These are phyloP conservation scores for Cephus runcator DNA, from an alignment of 2,888 invertebrate species.

Conservation along the genomic window DNA sequence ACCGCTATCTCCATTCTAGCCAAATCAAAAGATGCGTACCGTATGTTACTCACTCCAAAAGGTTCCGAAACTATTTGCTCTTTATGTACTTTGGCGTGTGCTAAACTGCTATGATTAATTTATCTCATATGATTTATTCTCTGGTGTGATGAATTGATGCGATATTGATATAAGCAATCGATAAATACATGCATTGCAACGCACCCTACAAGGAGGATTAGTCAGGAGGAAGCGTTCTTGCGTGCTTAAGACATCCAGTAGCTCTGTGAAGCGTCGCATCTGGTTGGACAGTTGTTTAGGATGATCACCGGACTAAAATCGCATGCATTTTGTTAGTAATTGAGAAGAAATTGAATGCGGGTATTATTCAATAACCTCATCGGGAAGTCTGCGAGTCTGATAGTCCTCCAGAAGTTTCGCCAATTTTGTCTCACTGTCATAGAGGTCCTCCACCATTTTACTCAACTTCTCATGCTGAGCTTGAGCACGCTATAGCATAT, in stretches of 20 bases:
- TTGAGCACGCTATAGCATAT: constrained; percentile 51
- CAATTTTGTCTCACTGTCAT: constrained; percentile 77
- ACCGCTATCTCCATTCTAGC: constrained; percentile 44
- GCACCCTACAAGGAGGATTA: constrained; percentile 47
- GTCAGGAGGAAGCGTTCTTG: constrained; percentile 45
- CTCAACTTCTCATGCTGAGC: constrained; percentile 71
- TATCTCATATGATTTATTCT: neutral
- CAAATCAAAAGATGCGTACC: neutral
- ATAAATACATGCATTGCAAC: constrained; percentile 18
- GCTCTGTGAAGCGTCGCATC: constrained; percentile 47
- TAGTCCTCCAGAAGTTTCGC: constrained; percentile 69
- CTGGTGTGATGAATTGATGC: neutral
- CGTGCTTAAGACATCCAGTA: constrained; percentile 45
- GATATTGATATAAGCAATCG: neutral
- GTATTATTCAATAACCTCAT: constrained; percentile 48
- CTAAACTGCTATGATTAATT: constrained; percentile 27
- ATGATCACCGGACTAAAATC: constrained; percentile 65
- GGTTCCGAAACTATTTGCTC: neutral
- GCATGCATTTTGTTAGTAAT: constrained; percentile 37
- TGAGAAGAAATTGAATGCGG: neutral
- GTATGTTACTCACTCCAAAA: neutral
- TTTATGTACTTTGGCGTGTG: constrained; percentile 34
- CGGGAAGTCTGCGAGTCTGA: constrained; percentile 46
- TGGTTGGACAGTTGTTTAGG: constrained; percentile 66
- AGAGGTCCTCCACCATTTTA: constrained; percentile 75